Evolutionary conservation across 53 echinoderm and acorn worm genomes (phyloP).

Genomic region (Arbacia lixula): DNA sequence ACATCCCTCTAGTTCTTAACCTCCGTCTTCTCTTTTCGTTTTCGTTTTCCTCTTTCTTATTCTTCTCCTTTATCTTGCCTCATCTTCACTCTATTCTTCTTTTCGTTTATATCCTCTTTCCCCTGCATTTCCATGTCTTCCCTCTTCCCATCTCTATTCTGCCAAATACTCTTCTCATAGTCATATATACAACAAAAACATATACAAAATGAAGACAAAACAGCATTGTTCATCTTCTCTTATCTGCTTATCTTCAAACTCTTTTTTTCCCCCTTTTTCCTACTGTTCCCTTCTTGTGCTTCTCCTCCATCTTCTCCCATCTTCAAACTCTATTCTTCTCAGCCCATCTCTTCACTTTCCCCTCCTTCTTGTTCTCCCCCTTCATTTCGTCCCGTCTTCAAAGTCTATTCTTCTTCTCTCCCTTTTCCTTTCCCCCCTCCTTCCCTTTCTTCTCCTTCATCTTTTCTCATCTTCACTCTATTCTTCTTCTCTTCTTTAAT

Average conservation of each 20-base stretch:
- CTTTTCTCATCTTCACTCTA: background rate
- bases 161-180: too few species aligned
- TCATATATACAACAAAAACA: too few species aligned
- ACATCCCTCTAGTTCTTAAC: too few species aligned
- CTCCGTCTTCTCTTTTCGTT: too few species aligned
- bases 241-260: too few species aligned
- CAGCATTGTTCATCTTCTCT: too few species aligned
- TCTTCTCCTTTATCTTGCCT: too few species aligned
- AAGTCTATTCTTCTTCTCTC: too few species aligned
- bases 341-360: background rate
- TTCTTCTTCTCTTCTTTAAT: background rate
- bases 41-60: too few species aligned
- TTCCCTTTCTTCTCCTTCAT: background rate
- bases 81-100: background rate
- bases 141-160: too few species aligned
- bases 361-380: background rate
- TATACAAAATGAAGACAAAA: too few species aligned
- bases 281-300: background rate
- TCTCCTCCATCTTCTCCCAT: background rate
- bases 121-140: background rate
- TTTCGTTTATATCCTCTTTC: background rate
- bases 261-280: background rate
- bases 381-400: background rate
- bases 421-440: too few species aligned
- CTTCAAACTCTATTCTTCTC: background rate